These are phyloP conservation scores for Proteles cristata DNA, from an alignment of 2,113 vertebrate species.

Conservation along the genomic window DNA sequence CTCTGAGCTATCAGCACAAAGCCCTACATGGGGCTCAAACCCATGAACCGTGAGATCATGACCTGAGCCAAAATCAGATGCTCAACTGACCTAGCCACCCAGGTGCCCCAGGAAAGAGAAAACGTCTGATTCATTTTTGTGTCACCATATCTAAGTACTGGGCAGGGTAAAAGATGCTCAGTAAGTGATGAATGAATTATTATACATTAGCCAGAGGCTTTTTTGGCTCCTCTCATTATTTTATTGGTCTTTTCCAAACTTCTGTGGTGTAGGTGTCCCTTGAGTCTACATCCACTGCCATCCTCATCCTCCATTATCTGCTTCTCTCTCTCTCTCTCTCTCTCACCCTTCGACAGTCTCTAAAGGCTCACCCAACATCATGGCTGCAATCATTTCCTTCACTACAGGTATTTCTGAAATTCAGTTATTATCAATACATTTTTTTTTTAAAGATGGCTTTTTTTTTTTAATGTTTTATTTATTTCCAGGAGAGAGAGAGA, in stretches of 20 bases:
- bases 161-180: not conserved
- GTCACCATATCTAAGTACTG: not conserved
- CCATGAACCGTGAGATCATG: too few relatives aligned
- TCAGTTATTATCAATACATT: not conserved
- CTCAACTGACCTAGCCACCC: too few relatives aligned
- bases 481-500: too few relatives aligned
- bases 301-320: not conserved
- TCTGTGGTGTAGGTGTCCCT: not conserved
- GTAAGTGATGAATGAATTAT: not conserved
- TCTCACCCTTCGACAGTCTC: not conserved
- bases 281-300: not conserved
- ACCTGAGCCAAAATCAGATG: too few relatives aligned
- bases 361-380: not conserved
- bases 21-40: too few relatives aligned
- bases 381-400: not conserved
- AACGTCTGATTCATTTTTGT: slow-evolving; percentile 64
- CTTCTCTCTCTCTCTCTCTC: not conserved
- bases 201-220: not conserved
- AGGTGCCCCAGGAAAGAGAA: slow-evolving; percentile 20
- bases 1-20: too few relatives aligned
- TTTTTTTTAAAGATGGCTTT: too few relatives aligned
- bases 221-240: not conserved
- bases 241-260: not conserved
- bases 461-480: too few relatives aligned
- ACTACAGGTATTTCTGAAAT: not conserved